Conservation (phyloP, 2,113 vertebrate genomes). For the Mus musculus region DNA sequence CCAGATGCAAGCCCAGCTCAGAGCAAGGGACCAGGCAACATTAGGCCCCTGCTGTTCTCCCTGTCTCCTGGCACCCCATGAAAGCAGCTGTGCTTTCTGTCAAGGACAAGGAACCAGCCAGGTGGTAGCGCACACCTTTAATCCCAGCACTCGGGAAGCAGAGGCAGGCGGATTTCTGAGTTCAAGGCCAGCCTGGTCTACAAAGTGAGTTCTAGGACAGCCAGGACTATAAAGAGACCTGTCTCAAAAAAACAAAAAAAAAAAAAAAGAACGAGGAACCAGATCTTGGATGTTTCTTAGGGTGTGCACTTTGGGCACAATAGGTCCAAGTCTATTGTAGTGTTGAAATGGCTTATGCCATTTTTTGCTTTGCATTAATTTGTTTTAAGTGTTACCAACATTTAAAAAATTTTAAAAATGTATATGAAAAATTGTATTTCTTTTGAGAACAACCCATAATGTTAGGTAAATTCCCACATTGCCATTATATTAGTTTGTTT, state of each 20-base stretch:
- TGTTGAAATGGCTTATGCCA: neutral
- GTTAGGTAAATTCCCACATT: neutral
- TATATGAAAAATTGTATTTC: neutral
- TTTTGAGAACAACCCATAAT: neutral
- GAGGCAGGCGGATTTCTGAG: neutral
- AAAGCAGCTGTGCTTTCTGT: neutral
- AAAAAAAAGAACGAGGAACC: neutral
- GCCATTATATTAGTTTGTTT: neutral
- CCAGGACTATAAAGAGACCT: neutral
- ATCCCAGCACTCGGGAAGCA: neutral
- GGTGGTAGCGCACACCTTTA: neutral
- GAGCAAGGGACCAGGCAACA: neutral
- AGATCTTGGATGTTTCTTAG: neutral
- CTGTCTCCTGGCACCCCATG: neutral
- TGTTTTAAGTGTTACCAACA: neutral
- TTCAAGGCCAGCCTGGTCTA: neutral
- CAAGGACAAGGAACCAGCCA: neutral
- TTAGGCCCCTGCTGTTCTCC: neutral
- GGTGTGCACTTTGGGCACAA: neutral
- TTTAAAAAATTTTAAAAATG: slow-evolving; percentile 7
- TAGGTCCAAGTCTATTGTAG: neutral
- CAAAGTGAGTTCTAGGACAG: neutral
- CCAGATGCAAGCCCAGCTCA: neutral
- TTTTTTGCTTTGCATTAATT: neutral
- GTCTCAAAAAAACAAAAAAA: neutral